Percentiles rank a stretch among this genome's conserved stretches.
Conservation (phyloP, 2,888 invertebrate genomes). For the Acanthosepion pharaonis region DNA sequence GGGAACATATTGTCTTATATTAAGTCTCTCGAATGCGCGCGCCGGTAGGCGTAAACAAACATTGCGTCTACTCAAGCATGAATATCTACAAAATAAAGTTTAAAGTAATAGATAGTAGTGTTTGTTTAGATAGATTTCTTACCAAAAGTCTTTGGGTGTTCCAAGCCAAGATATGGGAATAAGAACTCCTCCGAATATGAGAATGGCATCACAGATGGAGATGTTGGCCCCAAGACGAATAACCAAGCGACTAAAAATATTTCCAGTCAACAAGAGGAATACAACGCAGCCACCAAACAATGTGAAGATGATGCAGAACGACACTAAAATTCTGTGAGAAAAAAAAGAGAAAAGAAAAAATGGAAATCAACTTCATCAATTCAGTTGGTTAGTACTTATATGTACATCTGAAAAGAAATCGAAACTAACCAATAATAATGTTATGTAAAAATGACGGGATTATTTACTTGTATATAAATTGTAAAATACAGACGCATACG, state of each 20-base stretch:
- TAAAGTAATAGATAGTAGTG: too few species aligned
- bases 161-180: conserved; percentile 91
- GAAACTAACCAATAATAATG: neutral
- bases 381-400: neutral
- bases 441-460: neutral
- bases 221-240: conserved; percentile 78
- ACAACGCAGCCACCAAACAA: conserved; percentile 81
- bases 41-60: too few species aligned
- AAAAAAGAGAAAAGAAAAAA: neutral
- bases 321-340: conserved; percentile 76
- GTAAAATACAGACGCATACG: too few species aligned
- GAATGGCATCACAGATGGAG: conserved; percentile 87
- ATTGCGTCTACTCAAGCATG: too few species aligned
- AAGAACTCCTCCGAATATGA: conserved; percentile 83
- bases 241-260: conserved; percentile 84
- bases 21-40: too few species aligned
- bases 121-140: conserved; percentile 60
- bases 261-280: conserved; percentile 81
- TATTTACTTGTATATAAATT: neutral
- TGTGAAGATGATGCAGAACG: conserved; percentile 80
- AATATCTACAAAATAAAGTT: too few species aligned
- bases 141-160: conserved; percentile 94
- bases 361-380: conserved; percentile 35
- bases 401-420: neutral
- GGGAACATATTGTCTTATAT: too few species aligned